A percentile compares a stretch with the other conserved stretches of the same genome.
phyloP scores from a whole-genome alignment of 2,113 vertebrate species.

The Recurvirostra avosetta region DNA sequence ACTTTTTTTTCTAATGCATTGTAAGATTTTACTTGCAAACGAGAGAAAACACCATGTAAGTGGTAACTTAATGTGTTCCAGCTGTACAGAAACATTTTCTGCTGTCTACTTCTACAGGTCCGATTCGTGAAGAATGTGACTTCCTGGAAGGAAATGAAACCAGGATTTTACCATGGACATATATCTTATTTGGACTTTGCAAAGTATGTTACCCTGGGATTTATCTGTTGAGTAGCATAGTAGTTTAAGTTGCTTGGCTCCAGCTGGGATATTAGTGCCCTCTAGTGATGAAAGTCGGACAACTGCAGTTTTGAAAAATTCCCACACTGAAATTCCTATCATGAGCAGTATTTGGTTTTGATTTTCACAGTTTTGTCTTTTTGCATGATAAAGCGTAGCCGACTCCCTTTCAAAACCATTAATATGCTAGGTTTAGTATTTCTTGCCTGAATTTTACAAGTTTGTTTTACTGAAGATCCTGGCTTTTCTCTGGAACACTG shows the following conservation, averaged over 20 bases:
- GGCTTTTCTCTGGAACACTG: not conserved
- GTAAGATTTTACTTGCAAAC: not conserved
- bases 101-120: conserved; percentile 74
- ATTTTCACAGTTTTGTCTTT: not conserved
- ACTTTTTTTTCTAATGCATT: not conserved
- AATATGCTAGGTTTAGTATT: not conserved
- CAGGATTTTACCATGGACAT: conserved; percentile 96
- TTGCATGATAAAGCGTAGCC: not conserved
- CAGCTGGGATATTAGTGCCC: conserved; percentile 58
- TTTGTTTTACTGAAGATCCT: not conserved
- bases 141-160: conserved; percentile 95
- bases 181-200: conserved; percentile 94
- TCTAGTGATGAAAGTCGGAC: conserved; percentile 51
- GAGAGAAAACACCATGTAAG: not conserved
- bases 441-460: not conserved
- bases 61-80: not conserved
- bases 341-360: not conserved
- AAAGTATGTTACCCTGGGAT: conserved; percentile 78
- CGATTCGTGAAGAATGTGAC: conserved; percentile 96
- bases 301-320: not conserved
- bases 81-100: not conserved
- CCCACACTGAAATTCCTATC: not conserved
- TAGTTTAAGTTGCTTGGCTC: not conserved
- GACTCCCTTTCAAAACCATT: not conserved
- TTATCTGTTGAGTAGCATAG: not conserved